A percentile compares a stretch with the other conserved stretches of the same genome.
Evolutionary conservation across 1,140 invertebrate genomes (phyloP).

Genomic region (Apis dorsata): DNA sequence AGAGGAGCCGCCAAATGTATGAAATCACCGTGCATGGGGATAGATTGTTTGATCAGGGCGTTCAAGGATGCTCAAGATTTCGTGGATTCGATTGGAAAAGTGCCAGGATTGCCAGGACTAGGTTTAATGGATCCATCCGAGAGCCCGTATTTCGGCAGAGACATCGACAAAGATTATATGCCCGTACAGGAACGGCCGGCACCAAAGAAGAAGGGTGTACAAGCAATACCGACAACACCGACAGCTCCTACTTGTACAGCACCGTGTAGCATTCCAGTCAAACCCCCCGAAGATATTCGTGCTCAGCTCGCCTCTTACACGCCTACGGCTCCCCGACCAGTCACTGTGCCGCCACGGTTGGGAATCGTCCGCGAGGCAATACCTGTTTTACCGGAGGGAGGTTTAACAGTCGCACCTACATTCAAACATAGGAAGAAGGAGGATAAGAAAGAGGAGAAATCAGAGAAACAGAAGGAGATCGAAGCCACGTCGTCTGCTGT

Average conservation of each 20-base stretch:
- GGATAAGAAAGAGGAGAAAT: conserved; percentile 61
- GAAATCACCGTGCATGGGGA: conserved; percentile 61
- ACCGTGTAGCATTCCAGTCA: conserved; percentile 49
- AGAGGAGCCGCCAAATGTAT: conserved; percentile 38
- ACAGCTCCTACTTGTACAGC: conserved; percentile 41
- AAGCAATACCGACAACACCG: background rate
- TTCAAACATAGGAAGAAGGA: conserved; percentile 59
- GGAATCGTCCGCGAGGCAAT: conserved; percentile 66
- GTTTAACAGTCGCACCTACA: background rate
- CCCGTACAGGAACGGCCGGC: background rate
- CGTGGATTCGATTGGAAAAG: conserved; percentile 72
- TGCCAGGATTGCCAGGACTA: conserved; percentile 69
- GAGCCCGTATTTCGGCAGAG: conserved; percentile 71
- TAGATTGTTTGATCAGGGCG: conserved; percentile 69
- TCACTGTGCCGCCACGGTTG: conserved; percentile 53
- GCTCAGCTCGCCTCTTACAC: background rate
- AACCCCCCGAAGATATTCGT: background rate
- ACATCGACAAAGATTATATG: conserved; percentile 39
- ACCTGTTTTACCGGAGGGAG: conserved; percentile 48
- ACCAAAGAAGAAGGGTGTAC: background rate
- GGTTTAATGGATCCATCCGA: conserved; percentile 73
- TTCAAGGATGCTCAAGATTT: conserved; percentile 73
- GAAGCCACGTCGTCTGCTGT: background rate
- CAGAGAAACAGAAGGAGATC: conserved; percentile 48
- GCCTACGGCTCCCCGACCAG: background rate